phyloP scores from a whole-genome alignment of 2,113 vertebrate species.

The Chamaea fasciata region DNA sequence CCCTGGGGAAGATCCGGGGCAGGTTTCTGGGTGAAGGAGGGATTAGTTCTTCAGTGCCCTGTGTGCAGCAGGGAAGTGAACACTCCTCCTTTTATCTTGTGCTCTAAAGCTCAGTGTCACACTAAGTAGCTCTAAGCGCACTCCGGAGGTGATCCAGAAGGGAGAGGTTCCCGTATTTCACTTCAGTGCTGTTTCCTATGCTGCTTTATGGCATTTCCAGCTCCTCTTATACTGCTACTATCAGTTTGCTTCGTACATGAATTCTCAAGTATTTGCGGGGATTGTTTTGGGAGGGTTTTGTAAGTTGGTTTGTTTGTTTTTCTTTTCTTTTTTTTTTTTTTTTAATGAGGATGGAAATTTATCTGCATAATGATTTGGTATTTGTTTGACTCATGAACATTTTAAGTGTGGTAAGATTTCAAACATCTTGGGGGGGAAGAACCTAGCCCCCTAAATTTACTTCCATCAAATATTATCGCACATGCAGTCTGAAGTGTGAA shows the following conservation, averaged over 20 bases:
- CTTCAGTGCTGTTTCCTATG: background rate
- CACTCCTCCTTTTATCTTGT: background rate
- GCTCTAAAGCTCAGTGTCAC: background rate
- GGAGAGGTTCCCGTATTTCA: background rate
- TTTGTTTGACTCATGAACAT: background rate
- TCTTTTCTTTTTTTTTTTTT: background rate
- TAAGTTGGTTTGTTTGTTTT: background rate
- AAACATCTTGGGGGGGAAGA: background rate
- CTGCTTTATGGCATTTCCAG: background rate
- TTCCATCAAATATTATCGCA: background rate
- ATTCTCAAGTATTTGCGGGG: rapidly evolving
- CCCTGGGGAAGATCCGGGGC: background rate
- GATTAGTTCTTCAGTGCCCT: background rate
- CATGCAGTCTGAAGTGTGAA: background rate
- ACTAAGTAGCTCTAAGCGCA: background rate
- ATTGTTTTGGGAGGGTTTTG: rapidly evolving
- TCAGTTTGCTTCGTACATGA: background rate
- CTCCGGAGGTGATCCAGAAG: background rate
- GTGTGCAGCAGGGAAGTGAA: background rate
- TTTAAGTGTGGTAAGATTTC: background rate
- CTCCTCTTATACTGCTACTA: background rate
- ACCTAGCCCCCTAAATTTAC: background rate
- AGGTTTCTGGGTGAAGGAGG: background rate
- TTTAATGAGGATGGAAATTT: background rate
- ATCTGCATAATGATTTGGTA: background rate